Conservation (phyloP, 64 coral and sea anemone species). For the Pocillopora verrucosa region DNA sequence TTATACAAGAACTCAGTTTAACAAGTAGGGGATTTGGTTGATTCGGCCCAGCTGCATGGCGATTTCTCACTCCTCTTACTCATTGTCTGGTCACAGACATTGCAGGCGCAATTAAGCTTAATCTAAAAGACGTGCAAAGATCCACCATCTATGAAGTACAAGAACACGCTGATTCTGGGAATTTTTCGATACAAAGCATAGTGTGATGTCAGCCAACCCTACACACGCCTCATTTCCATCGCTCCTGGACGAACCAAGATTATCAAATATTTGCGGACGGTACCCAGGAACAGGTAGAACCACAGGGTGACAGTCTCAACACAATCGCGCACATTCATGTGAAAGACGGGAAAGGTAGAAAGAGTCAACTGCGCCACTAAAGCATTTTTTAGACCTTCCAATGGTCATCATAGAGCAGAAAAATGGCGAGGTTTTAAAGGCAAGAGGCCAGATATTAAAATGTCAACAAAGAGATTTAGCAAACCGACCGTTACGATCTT, state of each 20-base stretch:
- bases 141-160: slow-evolving; percentile 4
- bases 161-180: slow-evolving; percentile 91
- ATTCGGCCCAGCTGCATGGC: background rate
- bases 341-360: slow-evolving; percentile 40
- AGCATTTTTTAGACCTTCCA: slow-evolving; percentile 34
- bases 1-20: too few species aligned
- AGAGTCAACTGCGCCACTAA: slow-evolving; percentile 24
- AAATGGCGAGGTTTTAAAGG: slow-evolving; percentile 47
- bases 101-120: slow-evolving; percentile 69
- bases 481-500: slow-evolving; percentile 40
- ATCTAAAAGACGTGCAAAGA: slow-evolving; percentile 22
- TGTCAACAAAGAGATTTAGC: slow-evolving; percentile 62
- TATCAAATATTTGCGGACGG: slow-evolving; percentile 75
- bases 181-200: slow-evolving; percentile 69
- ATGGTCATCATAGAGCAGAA: slow-evolving; percentile 55
- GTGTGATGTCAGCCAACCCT: slow-evolving; percentile 25
- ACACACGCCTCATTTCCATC: slow-evolving; percentile 54
- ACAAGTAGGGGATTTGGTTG: too few species aligned
- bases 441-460: slow-evolving; percentile 57
- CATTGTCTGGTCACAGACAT: slow-evolving; percentile 53
- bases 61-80: background rate
- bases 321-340: slow-evolving; percentile 35
- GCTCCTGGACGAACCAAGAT: slow-evolving; percentile 76
- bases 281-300: slow-evolving; percentile 49
- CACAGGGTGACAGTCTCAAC: slow-evolving; percentile 56